Conservation (phyloP, 2,888 invertebrate species). For the Sesamia inferens region DNA sequence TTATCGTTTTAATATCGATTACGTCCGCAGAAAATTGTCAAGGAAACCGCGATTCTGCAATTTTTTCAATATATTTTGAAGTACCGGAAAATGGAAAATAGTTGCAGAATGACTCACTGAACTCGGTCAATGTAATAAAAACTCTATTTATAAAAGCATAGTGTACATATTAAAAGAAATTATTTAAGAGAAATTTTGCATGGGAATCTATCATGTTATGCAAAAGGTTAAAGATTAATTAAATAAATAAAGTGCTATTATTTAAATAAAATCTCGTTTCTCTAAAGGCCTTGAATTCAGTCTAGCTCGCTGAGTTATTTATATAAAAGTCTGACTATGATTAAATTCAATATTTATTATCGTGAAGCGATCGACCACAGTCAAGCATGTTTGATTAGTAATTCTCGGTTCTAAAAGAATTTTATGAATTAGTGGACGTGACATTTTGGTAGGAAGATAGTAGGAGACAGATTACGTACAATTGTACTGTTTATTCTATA, state of each 20-base stretch:
- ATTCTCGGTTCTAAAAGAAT: not conserved
- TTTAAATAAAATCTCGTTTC: conserved; percentile 21
- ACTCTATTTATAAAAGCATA: not conserved
- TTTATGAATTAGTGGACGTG: not conserved
- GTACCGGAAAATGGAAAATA: conserved; percentile 42
- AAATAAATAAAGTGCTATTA: conserved; percentile 12
- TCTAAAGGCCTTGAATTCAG: conserved; percentile 36
- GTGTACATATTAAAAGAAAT: not conserved
- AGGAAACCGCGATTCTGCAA: conserved; percentile 58
- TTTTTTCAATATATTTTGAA: conserved; percentile 30
- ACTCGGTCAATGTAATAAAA: not conserved
- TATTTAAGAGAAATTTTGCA: conserved; percentile 9
- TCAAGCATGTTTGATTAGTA: conserved; percentile 15
- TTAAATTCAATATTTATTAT: conserved; percentile 28
- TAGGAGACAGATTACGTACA: not conserved
- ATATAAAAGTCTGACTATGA: conserved; percentile 10
- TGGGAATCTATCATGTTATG: conserved; percentile 8
- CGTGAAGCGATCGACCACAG: conserved; percentile 7
- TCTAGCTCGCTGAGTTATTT: not conserved
- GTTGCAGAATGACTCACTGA: conserved; percentile 15
- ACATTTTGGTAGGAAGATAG: not conserved
- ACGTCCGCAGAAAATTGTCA: conserved; percentile 53
- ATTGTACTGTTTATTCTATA: not conserved
- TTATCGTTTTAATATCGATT: conserved; percentile 68
- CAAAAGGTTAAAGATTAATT: conserved; percentile 7